Evolutionary conservation across 1,140 invertebrate genomes (phyloP), one percentile per base, ranked within the genome.

Genomic region (Drosophila nasuta): DNA sequence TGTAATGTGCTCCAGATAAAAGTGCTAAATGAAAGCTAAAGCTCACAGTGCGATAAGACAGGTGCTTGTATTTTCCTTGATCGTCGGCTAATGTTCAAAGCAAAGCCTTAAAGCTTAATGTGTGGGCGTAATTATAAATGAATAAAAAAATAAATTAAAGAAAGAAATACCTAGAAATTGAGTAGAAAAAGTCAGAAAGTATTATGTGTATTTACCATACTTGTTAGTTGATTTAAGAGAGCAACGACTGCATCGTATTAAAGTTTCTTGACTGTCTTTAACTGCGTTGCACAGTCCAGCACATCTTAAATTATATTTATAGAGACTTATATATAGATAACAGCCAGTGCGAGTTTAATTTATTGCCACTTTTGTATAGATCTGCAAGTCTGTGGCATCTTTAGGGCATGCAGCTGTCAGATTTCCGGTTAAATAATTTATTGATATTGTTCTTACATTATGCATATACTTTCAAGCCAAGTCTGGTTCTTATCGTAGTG

Each of bases 1-100:
- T 25, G 60, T 69, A 52, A 62, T 46, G 49, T 25, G 48, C 46
- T n/a, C 13, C 13, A 57, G 20, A 65, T 49, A 71, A 70, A 63
- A 33, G 49, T 8, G 20, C 20, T 8, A 49, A 69, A 51, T 25
- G 13, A 17, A 60, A 60, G 46, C n/a, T 45, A 30, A 58, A 20
- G 17, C 20, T 25, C 8, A 49, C 30, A 20, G 15, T 6, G 28
- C n/a, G 25, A 20, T 63, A 17, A 17, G 25, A 20, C 11, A 51
- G 17, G 15, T 30, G 15, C 15, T 3, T 33, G 35, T 5, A 2
- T 10, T 5, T 43, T 11, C 48, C 2, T 52, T 43, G 62, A 64
- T 64, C 48, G 13, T 13, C 2, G 41, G 11, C 3, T 10, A 10
- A 41, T 11, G 5, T 43, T 13, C 4, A 28, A 1, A 1, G 8